Base-by-base conservation (phyloP, 2,888 invertebrate genomes). In the Apoda limacodes region DNA sequence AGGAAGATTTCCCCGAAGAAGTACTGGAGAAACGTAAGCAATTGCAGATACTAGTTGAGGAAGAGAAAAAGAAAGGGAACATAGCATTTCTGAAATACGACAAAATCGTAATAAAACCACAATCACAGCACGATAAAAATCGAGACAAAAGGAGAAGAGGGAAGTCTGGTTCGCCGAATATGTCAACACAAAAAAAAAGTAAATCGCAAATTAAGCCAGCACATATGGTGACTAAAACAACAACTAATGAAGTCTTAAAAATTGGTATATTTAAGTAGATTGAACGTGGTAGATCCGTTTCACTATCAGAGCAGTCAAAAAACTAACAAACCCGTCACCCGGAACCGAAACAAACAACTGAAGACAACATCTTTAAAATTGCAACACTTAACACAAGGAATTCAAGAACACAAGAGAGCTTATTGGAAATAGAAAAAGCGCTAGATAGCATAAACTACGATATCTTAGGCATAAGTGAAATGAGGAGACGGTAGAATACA, bases 401-500 rank as follows among this genome's bases (percentile, higher is more conserved):
- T 5, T 23, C 40, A 5, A 22, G 32, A 28, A 44, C 30, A n/a
- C 14, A 23, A 2, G 37, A 45, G 21, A 32, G 27, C 10, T 10
- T 43, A 6, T 1, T 15, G 1, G 37, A 43, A 26, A 20, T 40
- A 20, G 32, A 35, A 7, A 17, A 15, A 3, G 39, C 40, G 1
- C 3, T 39, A 11, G 10, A 36, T 12, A 9, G 32, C 3, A 19
- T 42, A 6, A 40, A 34, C 20, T 41, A 11, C 9, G 34, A 34
- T 7, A 39, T 41, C 4, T 11, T 40, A 5, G 44, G 42, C 5
- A 30, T 45, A 3, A 37, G 37, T n/a, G 41, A 40, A 33, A 22
- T 40, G 21, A 28, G 40, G 24, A 28, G 39, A 23, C 9, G 11
- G 27, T 29, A 19, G 40, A 43, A 6, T 11, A 22, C 6, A 9